Evolutionary conservation across 1,140 invertebrate genomes (phyloP).

Genomic region (Diabrotica undecimpunctata): DNA sequence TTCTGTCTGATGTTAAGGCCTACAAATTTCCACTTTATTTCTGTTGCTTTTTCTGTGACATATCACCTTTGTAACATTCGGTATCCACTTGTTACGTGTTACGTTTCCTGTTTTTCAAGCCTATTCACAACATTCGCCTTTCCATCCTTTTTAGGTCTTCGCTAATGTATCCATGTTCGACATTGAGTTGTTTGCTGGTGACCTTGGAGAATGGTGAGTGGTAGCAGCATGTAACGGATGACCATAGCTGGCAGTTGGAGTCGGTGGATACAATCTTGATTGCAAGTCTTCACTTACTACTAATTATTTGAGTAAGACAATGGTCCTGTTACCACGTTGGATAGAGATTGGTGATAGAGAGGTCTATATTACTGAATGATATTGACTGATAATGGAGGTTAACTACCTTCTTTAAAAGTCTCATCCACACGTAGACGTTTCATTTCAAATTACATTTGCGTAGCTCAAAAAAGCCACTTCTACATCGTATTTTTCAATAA

Average conservation of each 20-base stretch:
- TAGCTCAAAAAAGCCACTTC: too few relatives aligned
- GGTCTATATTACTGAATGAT: neutral
- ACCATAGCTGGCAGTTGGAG: constrained; percentile 43
- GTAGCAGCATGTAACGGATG: constrained; percentile 41
- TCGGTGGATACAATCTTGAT: constrained; percentile 46
- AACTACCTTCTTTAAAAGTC: constrained; percentile 45
- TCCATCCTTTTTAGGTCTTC: too few relatives aligned
- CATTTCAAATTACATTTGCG: constrained; percentile 63
- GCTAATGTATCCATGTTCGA: too few relatives aligned
- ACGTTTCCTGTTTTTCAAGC: too few relatives aligned
- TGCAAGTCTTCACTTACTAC: constrained; percentile 53
- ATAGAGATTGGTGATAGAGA: constrained; percentile 32
- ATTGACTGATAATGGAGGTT: constrained; percentile 8
- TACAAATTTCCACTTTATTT: too few relatives aligned
- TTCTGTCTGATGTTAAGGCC: too few relatives aligned
- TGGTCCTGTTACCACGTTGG: constrained; percentile 29
- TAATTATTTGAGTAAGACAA: constrained; percentile 34
- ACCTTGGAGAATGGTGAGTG: constrained; percentile 40
- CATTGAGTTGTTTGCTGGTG: too few relatives aligned
- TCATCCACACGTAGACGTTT: constrained; percentile 62
- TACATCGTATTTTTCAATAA: too few relatives aligned
- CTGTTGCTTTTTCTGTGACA: too few relatives aligned
- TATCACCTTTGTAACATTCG: too few relatives aligned
- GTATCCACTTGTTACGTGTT: too few relatives aligned
- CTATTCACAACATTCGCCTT: too few relatives aligned